A percentile compares a stretch with the other conserved stretches of the same genome.
phyloP scores from a whole-genome alignment of 2,888 invertebrate species.

The Pheosia gnoma region DNA sequence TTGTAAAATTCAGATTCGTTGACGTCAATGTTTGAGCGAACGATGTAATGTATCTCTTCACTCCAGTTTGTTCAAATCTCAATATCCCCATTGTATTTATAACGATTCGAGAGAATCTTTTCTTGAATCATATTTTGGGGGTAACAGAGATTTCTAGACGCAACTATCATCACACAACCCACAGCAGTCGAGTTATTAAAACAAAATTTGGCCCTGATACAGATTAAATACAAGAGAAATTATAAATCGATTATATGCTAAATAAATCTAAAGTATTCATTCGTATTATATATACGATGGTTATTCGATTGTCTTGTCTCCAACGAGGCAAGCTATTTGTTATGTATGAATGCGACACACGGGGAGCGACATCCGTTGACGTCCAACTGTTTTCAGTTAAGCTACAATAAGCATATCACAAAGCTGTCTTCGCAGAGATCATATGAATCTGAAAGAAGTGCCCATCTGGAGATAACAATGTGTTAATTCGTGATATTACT shows the following conservation, averaged over 20 bases:
- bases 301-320: conserved; percentile 68
- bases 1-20: conserved; percentile 43
- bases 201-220: conserved; percentile 15
- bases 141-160: neutral
- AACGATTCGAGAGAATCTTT: neutral
- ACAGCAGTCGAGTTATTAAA: neutral
- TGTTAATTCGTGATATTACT: conserved; percentile 46
- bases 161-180: neutral
- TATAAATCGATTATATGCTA: conserved; percentile 26
- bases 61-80: conserved; percentile 13
- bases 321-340: conserved; percentile 62
- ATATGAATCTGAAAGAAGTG: conserved; percentile 61
- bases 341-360: conserved; percentile 67
- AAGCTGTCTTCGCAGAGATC: conserved; percentile 52
- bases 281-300: conserved; percentile 58
- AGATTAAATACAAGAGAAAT: conserved; percentile 21
- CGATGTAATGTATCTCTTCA: conserved; percentile 19
- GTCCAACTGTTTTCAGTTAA: conserved; percentile 74
- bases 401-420: conserved; percentile 62
- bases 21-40: conserved; percentile 46
- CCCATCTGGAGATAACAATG: conserved; percentile 50
- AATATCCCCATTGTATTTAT: conserved; percentile 10
- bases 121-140: neutral
- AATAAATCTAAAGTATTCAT: conserved; percentile 53
- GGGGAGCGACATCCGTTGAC: conserved; percentile 71